Percentiles rank a stretch among this genome's conserved stretches.
phyloP scores from a whole-genome alignment of 2,888 invertebrate species.

The Diarsia rubi region DNA sequence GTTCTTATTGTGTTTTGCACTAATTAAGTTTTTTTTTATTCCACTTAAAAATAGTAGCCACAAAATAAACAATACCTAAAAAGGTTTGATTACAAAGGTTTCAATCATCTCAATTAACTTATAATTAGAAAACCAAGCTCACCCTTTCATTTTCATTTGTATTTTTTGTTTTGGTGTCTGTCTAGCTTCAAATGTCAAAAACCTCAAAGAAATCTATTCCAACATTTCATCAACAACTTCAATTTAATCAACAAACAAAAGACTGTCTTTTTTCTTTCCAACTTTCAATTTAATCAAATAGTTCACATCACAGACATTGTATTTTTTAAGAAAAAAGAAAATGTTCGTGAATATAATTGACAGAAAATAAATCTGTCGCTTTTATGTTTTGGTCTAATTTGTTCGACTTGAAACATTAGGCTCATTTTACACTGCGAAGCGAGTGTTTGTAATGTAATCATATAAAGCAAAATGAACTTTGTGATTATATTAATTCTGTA shows the following conservation, averaged over 20 bases:
- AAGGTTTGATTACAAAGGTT: not conserved
- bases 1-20: too few relatives aligned
- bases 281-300: slow-evolving; percentile 57
- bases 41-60: not conserved
- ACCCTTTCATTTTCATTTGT: slow-evolving; percentile 20
- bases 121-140: slow-evolving; percentile 18
- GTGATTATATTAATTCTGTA: not conserved
- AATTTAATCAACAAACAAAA: slow-evolving; percentile 61
- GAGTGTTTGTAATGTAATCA: not conserved
- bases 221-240: slow-evolving; percentile 44
- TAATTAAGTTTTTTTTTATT: too few relatives aligned
- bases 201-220: slow-evolving; percentile 46
- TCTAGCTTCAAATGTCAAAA: slow-evolving; percentile 16
- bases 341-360: slow-evolving; percentile 49
- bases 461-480: not conserved
- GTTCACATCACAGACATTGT: slow-evolving; percentile 41
- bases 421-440: not conserved
- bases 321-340: slow-evolving; percentile 24
- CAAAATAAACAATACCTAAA: not conserved
- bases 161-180: slow-evolving; percentile 7
- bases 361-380: slow-evolving; percentile 55
- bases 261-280: slow-evolving; percentile 33
- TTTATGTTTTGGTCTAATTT: slow-evolving; percentile 58
- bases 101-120: slow-evolving; percentile 27
- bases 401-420: slow-evolving; percentile 37